phyloP scores from a whole-genome alignment of 2,797 vertebrate genomes.

The Erethizon dorsatum region DNA sequence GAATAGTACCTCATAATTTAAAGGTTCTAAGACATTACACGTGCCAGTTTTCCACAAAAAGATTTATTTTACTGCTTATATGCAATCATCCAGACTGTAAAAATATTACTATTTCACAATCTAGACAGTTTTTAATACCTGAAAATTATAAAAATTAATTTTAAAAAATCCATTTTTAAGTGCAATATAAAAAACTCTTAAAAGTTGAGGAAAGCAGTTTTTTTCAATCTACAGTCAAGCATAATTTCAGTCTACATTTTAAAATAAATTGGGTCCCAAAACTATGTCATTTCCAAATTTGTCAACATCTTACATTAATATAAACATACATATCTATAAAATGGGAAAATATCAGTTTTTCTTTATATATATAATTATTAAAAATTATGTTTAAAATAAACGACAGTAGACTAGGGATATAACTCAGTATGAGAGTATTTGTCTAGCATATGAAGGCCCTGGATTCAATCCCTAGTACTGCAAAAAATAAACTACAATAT shows the following conservation, averaged over 20 bases:
- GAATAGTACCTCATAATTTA: neutral
- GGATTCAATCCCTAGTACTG: neutral
- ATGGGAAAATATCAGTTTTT: neutral
- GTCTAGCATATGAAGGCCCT: no score
- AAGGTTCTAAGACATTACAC: neutral
- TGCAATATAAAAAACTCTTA: constrained; percentile 50
- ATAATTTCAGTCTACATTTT: constrained; percentile 40
- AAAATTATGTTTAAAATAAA: constrained; percentile 55
- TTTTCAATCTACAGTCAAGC: constrained; percentile 50
- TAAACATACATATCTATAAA: constrained; percentile 36
- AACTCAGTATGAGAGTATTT: neutral
- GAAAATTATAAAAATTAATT: neutral
- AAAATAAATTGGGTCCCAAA: constrained; percentile 56
- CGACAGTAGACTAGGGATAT: neutral
- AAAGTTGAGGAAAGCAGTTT: constrained; percentile 43
- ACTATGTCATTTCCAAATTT: constrained; percentile 46
- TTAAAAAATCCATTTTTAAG: neutral
- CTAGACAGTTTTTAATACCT: neutral
- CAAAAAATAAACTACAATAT: neutral
- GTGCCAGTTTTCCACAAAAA: constrained; percentile 21
- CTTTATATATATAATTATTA: constrained; percentile 48
- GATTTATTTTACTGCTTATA: neutral
- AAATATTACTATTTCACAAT: constrained; percentile 9
- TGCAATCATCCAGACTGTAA: neutral
- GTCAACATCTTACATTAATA: constrained; percentile 21